Evolutionary conservation across 2,113 vertebrate species (phyloP).

Genomic region (Hemichromis elongatus): DNA sequence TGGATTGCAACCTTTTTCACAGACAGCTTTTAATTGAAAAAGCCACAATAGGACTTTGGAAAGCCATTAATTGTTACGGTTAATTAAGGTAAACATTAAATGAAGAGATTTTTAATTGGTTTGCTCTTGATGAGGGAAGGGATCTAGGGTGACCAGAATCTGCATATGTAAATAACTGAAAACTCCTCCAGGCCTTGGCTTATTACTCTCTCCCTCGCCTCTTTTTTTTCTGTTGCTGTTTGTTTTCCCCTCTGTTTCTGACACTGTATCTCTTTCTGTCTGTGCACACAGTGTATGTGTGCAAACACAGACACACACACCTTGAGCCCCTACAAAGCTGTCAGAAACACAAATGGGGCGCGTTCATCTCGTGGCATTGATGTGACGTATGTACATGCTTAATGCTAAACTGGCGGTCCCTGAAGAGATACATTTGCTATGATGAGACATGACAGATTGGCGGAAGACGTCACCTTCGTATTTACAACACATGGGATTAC

Average conservation of each 20-base stretch:
- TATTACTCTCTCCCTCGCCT: background rate
- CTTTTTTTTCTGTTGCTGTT: background rate
- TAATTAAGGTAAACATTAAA: slow-evolving; percentile 77
- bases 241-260: background rate
- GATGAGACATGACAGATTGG: slow-evolving; percentile 62
- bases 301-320: background rate
- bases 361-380: slow-evolving; percentile 56
- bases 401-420: slow-evolving; percentile 44
- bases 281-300: background rate
- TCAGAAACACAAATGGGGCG: slow-evolving; percentile 46
- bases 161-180: slow-evolving; percentile 69
- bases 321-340: slow-evolving; percentile 21
- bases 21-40: slow-evolving; percentile 65
- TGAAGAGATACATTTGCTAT: slow-evolving; percentile 48
- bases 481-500: slow-evolving; percentile 30
- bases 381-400: slow-evolving; percentile 56
- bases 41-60: slow-evolving; percentile 63
- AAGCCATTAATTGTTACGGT: slow-evolving; percentile 69
- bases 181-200: slow-evolving; percentile 59
- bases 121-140: slow-evolving; percentile 71
- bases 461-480: slow-evolving; percentile 51
- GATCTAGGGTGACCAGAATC: slow-evolving; percentile 67
- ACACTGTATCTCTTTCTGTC: background rate
- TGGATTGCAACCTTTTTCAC: slow-evolving; percentile 59
- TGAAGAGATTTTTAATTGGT: slow-evolving; percentile 72